Evolutionary conservation across 2,113 vertebrate genomes (phyloP), one percentile per base, ranked within the genome.

Genomic region (Haplochromis vanheusdeni): DNA sequence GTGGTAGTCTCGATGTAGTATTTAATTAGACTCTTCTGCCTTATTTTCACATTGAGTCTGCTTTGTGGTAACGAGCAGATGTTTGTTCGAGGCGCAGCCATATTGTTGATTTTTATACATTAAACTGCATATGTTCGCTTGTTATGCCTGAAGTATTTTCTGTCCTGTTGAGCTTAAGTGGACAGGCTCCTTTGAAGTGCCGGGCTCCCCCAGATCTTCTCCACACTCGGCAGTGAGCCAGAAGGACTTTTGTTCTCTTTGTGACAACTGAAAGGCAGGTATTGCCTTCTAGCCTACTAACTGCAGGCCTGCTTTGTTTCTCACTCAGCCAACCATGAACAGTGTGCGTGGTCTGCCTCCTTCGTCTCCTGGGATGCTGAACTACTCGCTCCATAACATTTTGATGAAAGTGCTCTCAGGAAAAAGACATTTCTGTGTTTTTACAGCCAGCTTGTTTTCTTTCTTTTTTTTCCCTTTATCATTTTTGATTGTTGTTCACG

Each of bases 241-340:
- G 82, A 79, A 86, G 87, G 86, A 85, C 89, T 91, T 91, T 73
- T 85, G 84, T 92, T 86, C 91, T 81, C 81, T 89, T 88, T 19
- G 86, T 87, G 90, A 91, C 86, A 82, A 87, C 85, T 56, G 21
- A 33, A 52, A 90, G 83, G 80, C 89, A 92, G 80, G 85, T 90
- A 81, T 89, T 79, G 89, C 87, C 89, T 91, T 83, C 54, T 68
- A 42, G 89, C 79, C 86, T 31, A 23, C 87, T 77, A 90, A 92
- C 93, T 35, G 37, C 87, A 87, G 86, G 86, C 80, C 45, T 62
- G 84, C 86, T 91, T 92, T 94, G 94, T 91, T 94, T 93, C 90
- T 86, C 85, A 87, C 85, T 80, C 91, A 90, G 89, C 89, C 89
- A 87, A 79, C 87, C 90, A 68, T 93, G 87, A 91, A 60, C 88